Evolutionary conservation across 2,797 vertebrate genomes (phyloP).

Genomic region (Argya squamiceps): DNA sequence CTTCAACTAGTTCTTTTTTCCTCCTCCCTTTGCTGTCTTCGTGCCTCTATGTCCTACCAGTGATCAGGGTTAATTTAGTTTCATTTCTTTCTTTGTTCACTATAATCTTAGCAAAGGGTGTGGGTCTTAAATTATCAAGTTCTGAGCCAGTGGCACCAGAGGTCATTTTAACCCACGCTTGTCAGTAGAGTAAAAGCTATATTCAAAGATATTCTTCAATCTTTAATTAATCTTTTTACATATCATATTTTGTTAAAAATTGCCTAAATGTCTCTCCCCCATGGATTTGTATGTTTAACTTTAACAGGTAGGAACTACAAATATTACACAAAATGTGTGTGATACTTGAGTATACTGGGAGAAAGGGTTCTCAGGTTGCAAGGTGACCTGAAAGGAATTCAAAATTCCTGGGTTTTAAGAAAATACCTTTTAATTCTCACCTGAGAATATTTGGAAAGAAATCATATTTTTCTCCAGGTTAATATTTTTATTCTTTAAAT

Average conservation of each 20-base stretch:
- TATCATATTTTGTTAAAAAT: not conserved
- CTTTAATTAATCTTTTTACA: not conserved
- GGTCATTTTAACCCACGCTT: not conserved
- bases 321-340: not conserved
- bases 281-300: not conserved
- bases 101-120: not conserved
- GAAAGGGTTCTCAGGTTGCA: not conserved
- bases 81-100: not conserved
- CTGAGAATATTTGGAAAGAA: not conserved
- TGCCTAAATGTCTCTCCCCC: not conserved
- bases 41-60: not conserved
- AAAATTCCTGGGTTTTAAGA: not conserved
- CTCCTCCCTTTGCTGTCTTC: not conserved
- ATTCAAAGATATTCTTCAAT: not conserved
- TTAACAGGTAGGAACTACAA: not conserved
- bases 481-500: not conserved
- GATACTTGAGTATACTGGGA: not conserved
- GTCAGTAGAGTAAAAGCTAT: not conserved
- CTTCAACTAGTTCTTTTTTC: not conserved
- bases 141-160: not conserved
- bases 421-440: not conserved
- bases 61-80: not conserved
- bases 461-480: not conserved
- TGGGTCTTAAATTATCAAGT: not conserved
- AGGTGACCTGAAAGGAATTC: not conserved